Percentiles rank a stretch among this genome's conserved stretches.
Conservation (phyloP, 2,113 vertebrate species). For the Dolichallabes microphthalmus region DNA sequence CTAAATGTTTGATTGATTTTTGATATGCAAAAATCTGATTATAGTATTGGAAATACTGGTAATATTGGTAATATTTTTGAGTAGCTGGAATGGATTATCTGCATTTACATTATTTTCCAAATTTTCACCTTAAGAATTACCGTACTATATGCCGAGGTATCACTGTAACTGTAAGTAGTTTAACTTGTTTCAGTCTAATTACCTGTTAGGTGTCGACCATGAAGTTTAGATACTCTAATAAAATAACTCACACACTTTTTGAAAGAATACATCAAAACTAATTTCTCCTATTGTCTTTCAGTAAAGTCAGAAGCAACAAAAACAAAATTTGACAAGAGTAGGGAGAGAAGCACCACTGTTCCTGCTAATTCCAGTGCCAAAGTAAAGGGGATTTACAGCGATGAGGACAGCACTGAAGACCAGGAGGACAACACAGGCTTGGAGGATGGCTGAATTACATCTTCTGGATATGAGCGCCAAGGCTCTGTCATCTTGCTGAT, state of each 20-base stretch:
- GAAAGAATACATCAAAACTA: not conserved
- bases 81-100: too few species aligned
- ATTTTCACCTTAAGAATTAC: too few species aligned
- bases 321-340: slow-evolving; percentile 81
- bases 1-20: too few species aligned
- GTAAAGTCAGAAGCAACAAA: slow-evolving; percentile 86
- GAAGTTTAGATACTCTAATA: not conserved
- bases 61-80: too few species aligned
- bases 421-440: slow-evolving; percentile 85
- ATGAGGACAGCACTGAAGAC: slow-evolving; percentile 87
- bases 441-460: slow-evolving; percentile 66
- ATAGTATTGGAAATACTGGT: too few species aligned
- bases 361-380: slow-evolving; percentile 71
- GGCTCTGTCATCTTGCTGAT: slow-evolving; percentile 17
- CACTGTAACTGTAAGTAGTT: too few species aligned
- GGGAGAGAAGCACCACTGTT: slow-evolving; percentile 80
- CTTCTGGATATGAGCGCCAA: slow-evolving; percentile 12
- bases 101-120: too few species aligned
- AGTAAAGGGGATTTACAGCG: slow-evolving; percentile 79
- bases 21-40: too few species aligned
- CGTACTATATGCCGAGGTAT: too few species aligned
- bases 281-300: slow-evolving; percentile 58
- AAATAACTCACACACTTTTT: not conserved
- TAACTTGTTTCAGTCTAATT: not conserved
- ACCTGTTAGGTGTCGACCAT: too few species aligned